Conservation (phyloP, 2,888 invertebrate species). For the Plagiodera versicolora region DNA sequence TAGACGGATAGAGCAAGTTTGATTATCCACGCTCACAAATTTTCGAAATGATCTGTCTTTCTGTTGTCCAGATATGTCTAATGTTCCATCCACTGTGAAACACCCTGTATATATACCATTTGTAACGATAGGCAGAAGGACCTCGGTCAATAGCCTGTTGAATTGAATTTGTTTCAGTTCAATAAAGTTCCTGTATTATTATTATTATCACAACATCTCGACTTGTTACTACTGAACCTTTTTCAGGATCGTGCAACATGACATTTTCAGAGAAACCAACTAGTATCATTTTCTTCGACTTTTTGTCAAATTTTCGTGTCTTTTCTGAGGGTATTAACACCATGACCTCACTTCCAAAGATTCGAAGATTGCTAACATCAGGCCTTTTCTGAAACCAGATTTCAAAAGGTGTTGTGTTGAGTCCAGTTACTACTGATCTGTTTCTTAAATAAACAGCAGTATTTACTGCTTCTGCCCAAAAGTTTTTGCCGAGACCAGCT, state of each 20-base stretch:
- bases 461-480: constrained; percentile 45
- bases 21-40: too few relatives aligned
- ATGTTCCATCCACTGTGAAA: too few relatives aligned
- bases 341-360: constrained; percentile 10
- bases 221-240: too few relatives aligned
- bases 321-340: constrained; percentile 21
- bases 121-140: too few relatives aligned
- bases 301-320: constrained; percentile 24
- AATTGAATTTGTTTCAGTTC: too few relatives aligned
- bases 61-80: too few relatives aligned
- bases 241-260: constrained; percentile 20
- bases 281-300: constrained; percentile 20
- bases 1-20: too few relatives aligned
- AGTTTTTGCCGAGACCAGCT: constrained; percentile 23
- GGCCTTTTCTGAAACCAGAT: constrained; percentile 7
- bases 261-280: constrained; percentile 22
- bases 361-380: neutral
- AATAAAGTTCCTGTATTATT: too few relatives aligned
- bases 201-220: too few relatives aligned
- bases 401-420: constrained; percentile 3
- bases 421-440: constrained; percentile 6
- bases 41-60: too few relatives aligned
- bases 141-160: too few relatives aligned
- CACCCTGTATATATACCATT: too few relatives aligned
- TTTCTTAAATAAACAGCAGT: constrained; percentile 36